Evolutionary conservation across 2,113 vertebrate genomes (phyloP).

Genomic region (Athene noctua): DNA sequence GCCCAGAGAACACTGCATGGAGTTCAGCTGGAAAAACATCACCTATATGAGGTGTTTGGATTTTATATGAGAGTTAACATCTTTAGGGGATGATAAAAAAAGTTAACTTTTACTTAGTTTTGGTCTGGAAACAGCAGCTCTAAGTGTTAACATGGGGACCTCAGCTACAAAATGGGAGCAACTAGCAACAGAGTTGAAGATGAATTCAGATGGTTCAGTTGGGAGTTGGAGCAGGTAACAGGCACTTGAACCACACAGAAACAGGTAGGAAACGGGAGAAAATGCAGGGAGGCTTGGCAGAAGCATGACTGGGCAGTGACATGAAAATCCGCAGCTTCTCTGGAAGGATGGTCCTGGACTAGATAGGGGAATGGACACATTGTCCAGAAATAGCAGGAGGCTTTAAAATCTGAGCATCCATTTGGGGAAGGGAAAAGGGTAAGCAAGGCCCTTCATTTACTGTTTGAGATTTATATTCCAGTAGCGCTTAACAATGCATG

Average conservation of each 20-base stretch:
- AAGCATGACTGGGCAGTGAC: accelerated
- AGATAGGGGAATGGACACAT: not conserved
- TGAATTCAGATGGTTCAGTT: accelerated
- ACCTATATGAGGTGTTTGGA: not conserved
- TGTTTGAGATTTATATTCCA: not conserved
- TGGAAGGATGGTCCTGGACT: not conserved
- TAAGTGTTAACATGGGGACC: not conserved
- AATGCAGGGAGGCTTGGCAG: not conserved
- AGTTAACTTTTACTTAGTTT: not conserved
- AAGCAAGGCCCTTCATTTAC: not conserved
- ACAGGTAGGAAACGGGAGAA: not conserved
- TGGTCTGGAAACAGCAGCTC: not conserved
- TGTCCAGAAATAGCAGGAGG: not conserved
- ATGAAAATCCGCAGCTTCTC: not conserved
- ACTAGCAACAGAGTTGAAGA: not conserved
- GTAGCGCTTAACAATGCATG: not conserved
- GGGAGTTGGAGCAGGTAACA: not conserved
- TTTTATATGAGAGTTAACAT: not conserved
- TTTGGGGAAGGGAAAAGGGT: not conserved
- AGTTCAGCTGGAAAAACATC: not conserved
- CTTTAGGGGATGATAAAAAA: not conserved
- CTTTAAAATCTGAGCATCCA: not conserved
- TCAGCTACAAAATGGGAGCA: not conserved
- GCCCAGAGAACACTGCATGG: not conserved
- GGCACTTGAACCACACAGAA: not conserved